Percentiles rank a stretch among this genome's conserved stretches.
Evolutionary conservation across 2,888 invertebrate species (phyloP).

Genomic region (Timema podura): DNA sequence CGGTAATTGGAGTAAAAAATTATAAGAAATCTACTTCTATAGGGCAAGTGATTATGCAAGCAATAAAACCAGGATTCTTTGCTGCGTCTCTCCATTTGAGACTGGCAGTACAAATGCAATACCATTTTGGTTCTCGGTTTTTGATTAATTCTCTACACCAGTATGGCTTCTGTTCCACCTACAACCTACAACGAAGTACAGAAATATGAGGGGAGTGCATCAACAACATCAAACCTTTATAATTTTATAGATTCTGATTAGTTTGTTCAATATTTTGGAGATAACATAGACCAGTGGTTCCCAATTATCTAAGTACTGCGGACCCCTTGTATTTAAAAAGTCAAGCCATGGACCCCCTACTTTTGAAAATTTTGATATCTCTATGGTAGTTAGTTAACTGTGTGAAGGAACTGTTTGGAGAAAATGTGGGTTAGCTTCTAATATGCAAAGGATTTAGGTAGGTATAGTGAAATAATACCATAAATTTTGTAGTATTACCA

Average conservation of each 20-base stretch:
- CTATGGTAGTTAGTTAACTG: too few species aligned
- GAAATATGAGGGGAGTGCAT: background rate
- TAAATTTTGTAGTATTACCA: too few species aligned
- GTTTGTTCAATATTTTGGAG: background rate
- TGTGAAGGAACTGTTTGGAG: too few species aligned
- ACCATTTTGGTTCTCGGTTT: background rate
- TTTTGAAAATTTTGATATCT: too few species aligned
- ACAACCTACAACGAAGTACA: background rate
- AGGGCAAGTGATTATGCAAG: conserved; percentile 9
- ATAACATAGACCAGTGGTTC: background rate
- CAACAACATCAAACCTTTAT: background rate
- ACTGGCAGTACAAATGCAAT: conserved; percentile 2
- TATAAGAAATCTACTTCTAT: background rate
- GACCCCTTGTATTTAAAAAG: too few species aligned
- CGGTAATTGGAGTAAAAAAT: background rate
- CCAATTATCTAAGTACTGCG: too few species aligned
- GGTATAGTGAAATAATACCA: too few species aligned
- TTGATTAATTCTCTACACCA: background rate
- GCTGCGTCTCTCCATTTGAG: background rate
- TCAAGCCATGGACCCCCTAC: too few species aligned
- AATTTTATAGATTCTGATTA: background rate
- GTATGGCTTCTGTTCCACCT: background rate
- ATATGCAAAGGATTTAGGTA: too few species aligned
- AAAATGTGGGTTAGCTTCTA: too few species aligned
- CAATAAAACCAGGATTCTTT: background rate